Base-by-base conservation (phyloP, 2,888 invertebrate species). In the Psococerastis gibbosa region DNA sequence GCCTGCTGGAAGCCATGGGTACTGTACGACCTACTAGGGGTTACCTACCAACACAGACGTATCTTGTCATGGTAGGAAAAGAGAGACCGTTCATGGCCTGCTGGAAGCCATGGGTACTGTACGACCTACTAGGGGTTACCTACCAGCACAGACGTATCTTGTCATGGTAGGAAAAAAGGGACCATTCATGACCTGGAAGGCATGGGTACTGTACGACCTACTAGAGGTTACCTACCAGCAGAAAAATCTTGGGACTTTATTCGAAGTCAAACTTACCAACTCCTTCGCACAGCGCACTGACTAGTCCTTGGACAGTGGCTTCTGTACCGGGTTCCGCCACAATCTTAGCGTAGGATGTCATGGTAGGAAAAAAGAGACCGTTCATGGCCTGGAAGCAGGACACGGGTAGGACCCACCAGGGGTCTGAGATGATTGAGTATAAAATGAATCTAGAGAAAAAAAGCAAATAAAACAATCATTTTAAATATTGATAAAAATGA, bases 381-480 rank as follows among this genome's bases (percentile, higher is more conserved):
- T 66, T 68, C 0, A 64, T 65, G 16, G 49, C 35, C 53, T 69
- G 65, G 5, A 65, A 50, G 2, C 63, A 51, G 49, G 68, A 68
- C 5, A 68, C 55, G 0, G 62, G 58, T 32, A 69, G 54, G 13
- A 64, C 60, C 46, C 52, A 54, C 66, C 65, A 66, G 2, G 65
- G 60, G 47, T 65, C 58, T 5, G 48, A 46, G 2, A 67, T 46
- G 32, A 62, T 53, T 3, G 65, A 65, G 50, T 66, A 67, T 31
- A 57, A 53, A 9, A 65, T 43, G 47, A 66, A 61, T 4, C 68
- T 27, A 27, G 27, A 27, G 11, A 27, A 27, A 9, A 27, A 27
- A 27, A n/a, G n/a, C n/a, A n/a, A n/a, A n/a, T n/a, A n/a, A n/a
- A n/a, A n/a, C n/a, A n/a, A n/a, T n/a, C n/a, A n/a, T n/a, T n/a